Conservation (phyloP, 2,888 invertebrate species). For the Caenorhabditis afra region DNA sequence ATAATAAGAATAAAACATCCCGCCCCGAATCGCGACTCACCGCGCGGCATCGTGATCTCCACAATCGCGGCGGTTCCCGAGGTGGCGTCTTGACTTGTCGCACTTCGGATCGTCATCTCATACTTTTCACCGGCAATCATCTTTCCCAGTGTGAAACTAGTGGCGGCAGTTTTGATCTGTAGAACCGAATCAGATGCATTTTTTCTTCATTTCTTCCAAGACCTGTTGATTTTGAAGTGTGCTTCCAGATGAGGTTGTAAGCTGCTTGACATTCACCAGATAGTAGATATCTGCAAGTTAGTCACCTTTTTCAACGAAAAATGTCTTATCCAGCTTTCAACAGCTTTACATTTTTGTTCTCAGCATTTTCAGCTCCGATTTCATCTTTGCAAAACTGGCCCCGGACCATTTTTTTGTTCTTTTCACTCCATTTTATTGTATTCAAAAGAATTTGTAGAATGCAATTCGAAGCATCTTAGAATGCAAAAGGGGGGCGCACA, state of each 20-base stretch:
- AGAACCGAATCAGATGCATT: slow-evolving; percentile 35
- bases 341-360: background rate
- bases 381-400: background rate
- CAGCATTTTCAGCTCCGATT: background rate
- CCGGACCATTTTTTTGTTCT: background rate
- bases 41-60: slow-evolving; percentile 77
- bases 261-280: slow-evolving; percentile 77
- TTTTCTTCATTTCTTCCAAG: background rate
- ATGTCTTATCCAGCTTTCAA: background rate
- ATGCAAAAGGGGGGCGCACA: background rate
- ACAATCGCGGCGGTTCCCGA: slow-evolving; percentile 79
- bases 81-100: slow-evolving; percentile 52
- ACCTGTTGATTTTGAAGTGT: slow-evolving; percentile 74
- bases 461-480: slow-evolving; percentile 11
- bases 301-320: background rate
- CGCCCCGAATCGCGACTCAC: too few relatives aligned
- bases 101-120: slow-evolving; percentile 78
- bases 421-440: background rate
- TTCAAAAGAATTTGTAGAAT: background rate
- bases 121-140: slow-evolving; percentile 77
- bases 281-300: slow-evolving; percentile 73
- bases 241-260: slow-evolving; percentile 73
- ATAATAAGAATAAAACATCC: background rate
- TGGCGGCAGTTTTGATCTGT: slow-evolving; percentile 77
- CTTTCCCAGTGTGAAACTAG: slow-evolving; percentile 74